Conservation (phyloP, 2,113 vertebrate genomes). For the Parotia lawesii region DNA sequence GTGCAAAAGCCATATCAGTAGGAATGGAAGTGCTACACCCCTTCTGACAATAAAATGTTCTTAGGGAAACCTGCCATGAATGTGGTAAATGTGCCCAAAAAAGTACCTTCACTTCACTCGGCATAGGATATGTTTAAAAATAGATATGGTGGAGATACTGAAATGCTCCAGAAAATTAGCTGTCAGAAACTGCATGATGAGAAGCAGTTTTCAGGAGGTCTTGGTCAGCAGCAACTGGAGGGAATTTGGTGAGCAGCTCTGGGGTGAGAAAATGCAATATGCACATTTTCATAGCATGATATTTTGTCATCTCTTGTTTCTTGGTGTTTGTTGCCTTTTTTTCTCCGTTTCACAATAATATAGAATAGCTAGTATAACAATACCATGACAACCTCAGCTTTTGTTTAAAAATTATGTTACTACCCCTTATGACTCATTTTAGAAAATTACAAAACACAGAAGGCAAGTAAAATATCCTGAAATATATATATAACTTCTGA, state of each 20-base stretch:
- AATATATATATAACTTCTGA: background rate
- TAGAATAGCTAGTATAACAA: background rate
- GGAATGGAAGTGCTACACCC: background rate
- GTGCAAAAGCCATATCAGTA: background rate
- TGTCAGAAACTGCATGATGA: background rate
- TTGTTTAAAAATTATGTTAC: background rate
- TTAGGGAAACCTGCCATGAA: background rate
- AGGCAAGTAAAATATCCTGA: background rate
- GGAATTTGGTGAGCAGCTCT: background rate
- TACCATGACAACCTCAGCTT: background rate
- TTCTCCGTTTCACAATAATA: background rate
- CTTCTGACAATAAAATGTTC: background rate
- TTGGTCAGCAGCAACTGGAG: background rate
- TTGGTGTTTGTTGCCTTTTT: background rate
- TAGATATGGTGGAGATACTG: background rate
- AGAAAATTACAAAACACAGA: background rate
- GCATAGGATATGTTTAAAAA: background rate
- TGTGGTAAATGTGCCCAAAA: background rate
- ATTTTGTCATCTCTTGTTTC: background rate
- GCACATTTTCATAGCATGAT: background rate
- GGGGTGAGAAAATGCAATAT: background rate
- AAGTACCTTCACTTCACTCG: background rate
- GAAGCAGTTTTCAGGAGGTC: background rate
- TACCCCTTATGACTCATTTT: background rate
- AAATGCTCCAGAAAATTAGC: background rate